These are phyloP conservation scores for Archocentrus centrarchus DNA, from an alignment of 2,113 vertebrate species.

Conservation along the genomic window DNA sequence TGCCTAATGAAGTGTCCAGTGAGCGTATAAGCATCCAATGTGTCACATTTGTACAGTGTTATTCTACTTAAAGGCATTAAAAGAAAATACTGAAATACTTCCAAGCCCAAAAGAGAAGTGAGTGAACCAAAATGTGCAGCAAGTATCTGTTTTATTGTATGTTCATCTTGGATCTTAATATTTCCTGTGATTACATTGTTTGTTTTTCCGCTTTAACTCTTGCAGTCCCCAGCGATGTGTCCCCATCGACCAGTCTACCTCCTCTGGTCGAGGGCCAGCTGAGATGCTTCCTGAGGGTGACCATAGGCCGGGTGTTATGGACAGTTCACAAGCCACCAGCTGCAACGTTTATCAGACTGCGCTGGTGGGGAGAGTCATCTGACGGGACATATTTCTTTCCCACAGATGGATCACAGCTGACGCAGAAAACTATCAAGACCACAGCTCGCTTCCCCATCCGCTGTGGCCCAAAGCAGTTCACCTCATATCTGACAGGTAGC, in stretches of 20 bases:
- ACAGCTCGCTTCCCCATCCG: conserved; percentile 88
- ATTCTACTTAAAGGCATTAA: background rate
- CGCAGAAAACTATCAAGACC: conserved; percentile 82
- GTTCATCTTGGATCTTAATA: too few species aligned
- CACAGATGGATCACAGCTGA: conserved; percentile 76
- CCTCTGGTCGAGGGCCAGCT: conserved; percentile 92
- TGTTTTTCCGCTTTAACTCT: background rate
- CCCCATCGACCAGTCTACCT: conserved; percentile 88
- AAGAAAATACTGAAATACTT: background rate
- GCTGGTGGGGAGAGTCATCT: conserved; percentile 95
- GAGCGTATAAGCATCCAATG: background rate
- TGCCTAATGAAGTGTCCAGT: background rate
- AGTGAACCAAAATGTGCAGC: too few species aligned
- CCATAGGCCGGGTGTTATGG: conserved; percentile 86
- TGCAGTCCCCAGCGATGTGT: conserved; percentile 83
- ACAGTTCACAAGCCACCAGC: conserved; percentile 79
- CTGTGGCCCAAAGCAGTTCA: conserved; percentile 91
- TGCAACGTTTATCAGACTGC: conserved; percentile 82
- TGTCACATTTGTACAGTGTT: background rate
- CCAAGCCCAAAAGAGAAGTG: too few species aligned
- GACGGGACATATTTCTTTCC: conserved; percentile 88
- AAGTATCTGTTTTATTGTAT: background rate
- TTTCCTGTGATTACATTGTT: background rate
- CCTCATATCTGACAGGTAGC: conserved; percentile 91
- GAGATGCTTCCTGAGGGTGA: conserved; percentile 89